These are phyloP conservation scores for Callipepla squamata DNA, from an alignment of 2,113 vertebrate species.

Conservation along the genomic window DNA sequence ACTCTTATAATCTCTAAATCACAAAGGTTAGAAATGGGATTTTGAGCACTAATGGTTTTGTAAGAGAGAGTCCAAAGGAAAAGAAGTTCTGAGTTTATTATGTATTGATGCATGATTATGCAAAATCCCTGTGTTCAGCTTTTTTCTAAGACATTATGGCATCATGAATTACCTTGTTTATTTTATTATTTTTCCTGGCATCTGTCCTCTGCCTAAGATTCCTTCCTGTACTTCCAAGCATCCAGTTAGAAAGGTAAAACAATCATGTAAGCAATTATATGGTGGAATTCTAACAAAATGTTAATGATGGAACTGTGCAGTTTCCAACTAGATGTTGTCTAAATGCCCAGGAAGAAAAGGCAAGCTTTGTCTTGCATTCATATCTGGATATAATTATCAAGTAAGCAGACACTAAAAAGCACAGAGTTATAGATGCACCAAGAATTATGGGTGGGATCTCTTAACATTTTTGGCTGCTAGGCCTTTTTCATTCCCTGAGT, in stretches of 20 bases:
- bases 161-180: neutral
- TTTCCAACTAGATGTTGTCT: neutral
- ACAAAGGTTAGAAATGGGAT: neutral
- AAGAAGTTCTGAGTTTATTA: neutral
- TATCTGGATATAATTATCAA: neutral
- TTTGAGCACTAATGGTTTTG: neutral
- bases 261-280: neutral
- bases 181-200: neutral
- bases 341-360: neutral
- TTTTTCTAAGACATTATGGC: neutral
- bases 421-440: neutral
- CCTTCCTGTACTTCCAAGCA: neutral
- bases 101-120: neutral
- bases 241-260: neutral
- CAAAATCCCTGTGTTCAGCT: neutral
- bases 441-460: neutral
- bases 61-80: neutral
- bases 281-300: neutral
- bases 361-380: neutral
- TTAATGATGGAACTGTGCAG: neutral
- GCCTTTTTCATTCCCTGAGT: neutral
- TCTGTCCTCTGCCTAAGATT: neutral
- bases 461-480: neutral
- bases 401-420: neutral
- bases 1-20: neutral